Evolutionary conservation across 2,888 invertebrate genomes (phyloP), one percentile per base, ranked within the genome.

Genomic region (Agrenia bidenticulata): DNA sequence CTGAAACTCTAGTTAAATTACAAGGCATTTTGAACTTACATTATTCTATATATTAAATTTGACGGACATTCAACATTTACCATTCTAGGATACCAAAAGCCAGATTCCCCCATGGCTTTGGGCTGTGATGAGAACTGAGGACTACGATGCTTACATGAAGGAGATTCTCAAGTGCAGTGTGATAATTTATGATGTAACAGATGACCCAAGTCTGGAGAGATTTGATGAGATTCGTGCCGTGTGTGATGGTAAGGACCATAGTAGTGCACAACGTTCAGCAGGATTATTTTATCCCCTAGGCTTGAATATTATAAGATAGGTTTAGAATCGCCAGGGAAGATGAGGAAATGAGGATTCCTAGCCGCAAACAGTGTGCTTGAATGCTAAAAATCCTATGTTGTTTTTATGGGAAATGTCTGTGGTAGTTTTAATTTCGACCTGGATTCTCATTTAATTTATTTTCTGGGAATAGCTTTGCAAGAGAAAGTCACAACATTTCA

Each of bases 131-230:
- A 56, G 65, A 41, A 61, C 63, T 24, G 75, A 75, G 17, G 72
- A 73, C 56, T 70, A 60, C 5, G 72, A 70, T 32, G 67, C 73
- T 0, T 75, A 73, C 56, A 26, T 72, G 2, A 66, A 56, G 39
- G 75, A 75, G 63, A 49, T 69, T 0, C 26, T 72, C 21, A 75
- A 75, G 56, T 75, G 73, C 39, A 65, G 67, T 15, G 68, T 69
- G 13, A 63, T 75, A 17, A 75, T 75, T 63, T 75, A 75, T 54
- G 75, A 75, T 57, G 27, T 75, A 2, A 64, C 65, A 1, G 56
- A 67, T 23, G 71, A 72, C 39, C 56, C 64, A 0, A 69, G 51
- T 21, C 66, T 54, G 24, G 73, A 73, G 23, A 45, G 73, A 23
- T 68, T 75, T 19, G 67, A 70, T 21, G 75, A 75, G 56, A 66